A percentile compares a stretch with the other conserved stretches of the same genome.
These are phyloP conservation scores for Corythornis cristatus DNA, from an alignment of 2,113 vertebrate genomes.

Conservation along the genomic window DNA sequence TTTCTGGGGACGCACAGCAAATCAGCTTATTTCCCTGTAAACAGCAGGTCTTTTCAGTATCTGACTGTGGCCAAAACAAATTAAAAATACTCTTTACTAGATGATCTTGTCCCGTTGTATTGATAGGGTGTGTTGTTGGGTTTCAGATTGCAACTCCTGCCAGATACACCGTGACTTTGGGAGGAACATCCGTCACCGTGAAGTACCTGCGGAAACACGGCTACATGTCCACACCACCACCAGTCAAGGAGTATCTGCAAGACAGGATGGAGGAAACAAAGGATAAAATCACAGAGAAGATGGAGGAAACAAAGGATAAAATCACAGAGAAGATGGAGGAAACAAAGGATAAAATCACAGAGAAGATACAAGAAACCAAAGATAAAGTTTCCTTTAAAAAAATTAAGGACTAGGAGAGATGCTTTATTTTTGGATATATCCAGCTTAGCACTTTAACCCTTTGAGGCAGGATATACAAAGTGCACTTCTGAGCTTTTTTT, in stretches of 20 bases:
- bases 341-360: conserved; percentile 82
- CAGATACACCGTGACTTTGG: conserved; percentile 91
- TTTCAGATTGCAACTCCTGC: conserved; percentile 93
- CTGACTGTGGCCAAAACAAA: not conserved
- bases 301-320: conserved; percentile 92
- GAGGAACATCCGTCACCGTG: conserved; percentile 90
- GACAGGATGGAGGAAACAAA: conserved; percentile 88
- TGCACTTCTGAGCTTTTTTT: conserved; percentile 16
- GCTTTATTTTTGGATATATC: not conserved
- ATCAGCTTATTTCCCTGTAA: not conserved
- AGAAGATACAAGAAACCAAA: conserved; percentile 95
- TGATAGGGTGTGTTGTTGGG: not conserved
- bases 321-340: conserved; percentile 88
- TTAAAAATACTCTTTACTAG: not conserved
- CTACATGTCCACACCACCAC: conserved; percentile 92
- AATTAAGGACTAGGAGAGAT: conserved; percentile 82
- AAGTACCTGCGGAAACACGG: conserved; percentile 89
- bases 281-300: conserved; percentile 82
- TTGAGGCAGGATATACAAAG: conserved; percentile 36
- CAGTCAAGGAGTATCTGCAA: conserved; percentile 92
- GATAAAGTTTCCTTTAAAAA: conserved; percentile 93
- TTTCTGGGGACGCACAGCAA: not conserved
- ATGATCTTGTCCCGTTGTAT: not conserved
- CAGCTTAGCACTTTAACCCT: conserved; percentile 64
- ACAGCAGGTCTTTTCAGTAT: not conserved